Percentiles rank a stretch among this genome's conserved stretches.
Conservation (phyloP, 2,888 invertebrate species). For the Mesopsocus fuscifrons region DNA sequence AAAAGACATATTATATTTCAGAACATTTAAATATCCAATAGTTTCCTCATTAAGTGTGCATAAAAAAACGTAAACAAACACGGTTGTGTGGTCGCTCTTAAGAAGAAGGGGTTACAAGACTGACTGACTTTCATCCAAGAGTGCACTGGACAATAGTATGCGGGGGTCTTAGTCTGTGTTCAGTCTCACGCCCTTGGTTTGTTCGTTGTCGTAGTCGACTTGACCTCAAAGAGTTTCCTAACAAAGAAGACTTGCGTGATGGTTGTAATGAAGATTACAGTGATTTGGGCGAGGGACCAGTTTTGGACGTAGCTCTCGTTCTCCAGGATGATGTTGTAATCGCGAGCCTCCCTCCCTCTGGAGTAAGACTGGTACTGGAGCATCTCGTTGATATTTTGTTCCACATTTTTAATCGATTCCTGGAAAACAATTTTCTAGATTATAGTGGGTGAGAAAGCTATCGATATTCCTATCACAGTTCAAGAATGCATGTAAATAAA, state of each 20-base stretch:
- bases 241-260: conserved; percentile 73
- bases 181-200: conserved; percentile 14
- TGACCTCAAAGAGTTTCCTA: conserved; percentile 69
- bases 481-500: not conserved
- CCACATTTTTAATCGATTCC: conserved; percentile 55
- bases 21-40: too few relatives aligned
- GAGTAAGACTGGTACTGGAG: conserved; percentile 65
- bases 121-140: too few relatives aligned
- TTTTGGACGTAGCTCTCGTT: conserved; percentile 74
- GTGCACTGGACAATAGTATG: too few relatives aligned
- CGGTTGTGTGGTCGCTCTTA: too few relatives aligned
- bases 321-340: conserved; percentile 58
- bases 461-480: not conserved
- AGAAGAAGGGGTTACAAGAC: too few relatives aligned
- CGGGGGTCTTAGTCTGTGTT: too few relatives aligned
- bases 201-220: conserved; percentile 23
- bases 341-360: conserved; percentile 59
- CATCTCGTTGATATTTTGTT: conserved; percentile 70
- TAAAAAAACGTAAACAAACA: too few relatives aligned
- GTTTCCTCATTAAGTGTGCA: too few relatives aligned
- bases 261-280: conserved; percentile 61
- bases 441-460: conserved; percentile 10
- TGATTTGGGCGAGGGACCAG: conserved; percentile 75
- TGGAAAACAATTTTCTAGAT: conserved; percentile 26
- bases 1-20: too few relatives aligned